Base-by-base conservation (phyloP, 2,113 vertebrate species). In the Tilapia sparmanii region DNA sequence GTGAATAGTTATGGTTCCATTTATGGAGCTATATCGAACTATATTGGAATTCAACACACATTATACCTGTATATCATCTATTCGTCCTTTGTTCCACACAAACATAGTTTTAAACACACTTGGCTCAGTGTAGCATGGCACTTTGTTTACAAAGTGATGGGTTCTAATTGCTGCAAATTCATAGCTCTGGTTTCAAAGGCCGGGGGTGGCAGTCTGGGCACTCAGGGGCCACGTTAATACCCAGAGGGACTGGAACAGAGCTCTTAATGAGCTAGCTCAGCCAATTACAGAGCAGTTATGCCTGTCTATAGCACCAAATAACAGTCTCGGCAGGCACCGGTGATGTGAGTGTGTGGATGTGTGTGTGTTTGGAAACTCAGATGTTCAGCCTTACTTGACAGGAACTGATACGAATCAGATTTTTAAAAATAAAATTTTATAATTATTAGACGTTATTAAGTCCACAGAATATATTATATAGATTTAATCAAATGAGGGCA, bases 101-200 rank as follows among this genome's bases (percentile, higher is more conserved):
- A 61, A 52, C 11, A 40, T 11, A 83, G 24, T 40, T 76, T 86
- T 87, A 47, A 83, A 87, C 54, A 82, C 71, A 84, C 73, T 42
- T 59, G 53, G 47, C 80, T 54, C 45, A 52, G 54, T 80, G 26
- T 38, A 26, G 55, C 54, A 5, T 66, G 78, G 45, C 81, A 47
- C 88, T 79, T 84, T 85, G 86, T 90, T 82, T 92, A 82, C 88
- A 88, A 87, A 57, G 80, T 84, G 84, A 89, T 85, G 86, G 81
- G 10, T 57, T 82, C 71, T 92, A 93, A 92, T 93, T 90, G 87
- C 87, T 81, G 61, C 57, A 40, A 11, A 81, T 87, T 81, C 87
- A 80, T 2, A 7, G 78, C 38, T 66, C 73, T 90, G 87, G 81
- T 78, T 89, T 86, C 10, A n/a, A 45, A 45, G 26, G 19, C 76